Percentiles rank a stretch among this genome's conserved stretches.
Conservation (phyloP, 92 coral and sea anemone genomes). For the Phymanthus crucifer region DNA sequence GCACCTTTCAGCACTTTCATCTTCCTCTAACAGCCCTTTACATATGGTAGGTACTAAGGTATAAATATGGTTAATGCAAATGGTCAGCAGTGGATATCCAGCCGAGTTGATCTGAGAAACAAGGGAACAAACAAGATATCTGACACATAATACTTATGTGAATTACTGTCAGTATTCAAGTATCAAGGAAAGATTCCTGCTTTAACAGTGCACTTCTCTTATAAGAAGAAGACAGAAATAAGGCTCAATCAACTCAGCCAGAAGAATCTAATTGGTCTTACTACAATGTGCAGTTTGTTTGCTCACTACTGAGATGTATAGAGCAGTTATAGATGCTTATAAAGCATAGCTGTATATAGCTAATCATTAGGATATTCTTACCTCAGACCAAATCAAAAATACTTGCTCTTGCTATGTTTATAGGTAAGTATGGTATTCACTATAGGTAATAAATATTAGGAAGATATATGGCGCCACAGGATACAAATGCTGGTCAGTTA, state of each 20-base stretch:
- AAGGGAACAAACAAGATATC: background rate
- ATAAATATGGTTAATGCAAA: background rate
- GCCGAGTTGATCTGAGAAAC: background rate
- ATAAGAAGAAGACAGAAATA: no score
- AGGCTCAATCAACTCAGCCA: background rate
- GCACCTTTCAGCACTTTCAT: background rate
- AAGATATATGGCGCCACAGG: background rate
- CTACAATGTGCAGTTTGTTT: background rate
- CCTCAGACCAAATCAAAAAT: background rate
- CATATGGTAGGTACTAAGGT: background rate
- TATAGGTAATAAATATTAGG: background rate
- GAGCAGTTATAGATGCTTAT: background rate
- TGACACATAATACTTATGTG: background rate
- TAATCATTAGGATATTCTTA: background rate
- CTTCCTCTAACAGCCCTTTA: background rate
- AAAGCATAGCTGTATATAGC: background rate
- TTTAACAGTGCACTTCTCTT: no score
- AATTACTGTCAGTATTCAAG: background rate
- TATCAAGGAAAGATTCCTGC: background rate
- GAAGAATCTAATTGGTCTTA: background rate
- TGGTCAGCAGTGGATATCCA: background rate
- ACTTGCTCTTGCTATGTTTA: constrained; percentile 3
- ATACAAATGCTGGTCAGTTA: constrained; percentile 18
- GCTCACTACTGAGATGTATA: background rate
- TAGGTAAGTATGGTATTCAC: background rate